phyloP scores from a whole-genome alignment of 2,888 invertebrate genomes.

The Protophormia terraenovae region DNA sequence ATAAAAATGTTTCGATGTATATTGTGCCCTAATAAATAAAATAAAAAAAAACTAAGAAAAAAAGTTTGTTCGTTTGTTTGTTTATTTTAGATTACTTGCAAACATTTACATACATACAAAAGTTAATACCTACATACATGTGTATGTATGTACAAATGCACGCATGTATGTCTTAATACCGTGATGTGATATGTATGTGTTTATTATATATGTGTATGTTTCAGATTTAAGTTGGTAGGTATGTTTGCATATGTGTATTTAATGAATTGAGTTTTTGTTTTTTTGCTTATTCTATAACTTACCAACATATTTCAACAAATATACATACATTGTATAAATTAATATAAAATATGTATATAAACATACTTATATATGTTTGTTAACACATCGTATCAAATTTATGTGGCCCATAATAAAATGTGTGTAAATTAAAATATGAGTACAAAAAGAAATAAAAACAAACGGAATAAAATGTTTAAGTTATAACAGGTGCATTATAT shows the following conservation, averaged over 20 bases:
- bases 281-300: slow-evolving; percentile 12
- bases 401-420: slow-evolving; percentile 25
- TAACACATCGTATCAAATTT: slow-evolving; percentile 38
- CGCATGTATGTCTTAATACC: too few species aligned
- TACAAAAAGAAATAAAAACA: not conserved
- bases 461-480: not conserved
- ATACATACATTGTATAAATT: too few species aligned
- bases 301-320: not conserved
- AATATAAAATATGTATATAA: not conserved
- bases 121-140: not conserved
- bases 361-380: not conserved
- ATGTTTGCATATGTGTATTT: too few species aligned
- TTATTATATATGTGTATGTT: too few species aligned
- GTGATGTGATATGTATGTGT: too few species aligned
- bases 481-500: not conserved
- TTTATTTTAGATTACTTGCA: slow-evolving; percentile 1
- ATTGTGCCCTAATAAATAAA: too few species aligned
- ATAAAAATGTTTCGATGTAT: slow-evolving; percentile 28
- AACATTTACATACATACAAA: not conserved
- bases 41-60: not conserved
- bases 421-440: not conserved
- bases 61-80: not conserved
- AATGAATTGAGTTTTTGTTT: too few species aligned
- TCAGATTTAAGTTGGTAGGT: too few species aligned
- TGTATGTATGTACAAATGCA: not conserved